phyloP scores from a whole-genome alignment of 1,140 invertebrate species.

The Araneus ventricosus region DNA sequence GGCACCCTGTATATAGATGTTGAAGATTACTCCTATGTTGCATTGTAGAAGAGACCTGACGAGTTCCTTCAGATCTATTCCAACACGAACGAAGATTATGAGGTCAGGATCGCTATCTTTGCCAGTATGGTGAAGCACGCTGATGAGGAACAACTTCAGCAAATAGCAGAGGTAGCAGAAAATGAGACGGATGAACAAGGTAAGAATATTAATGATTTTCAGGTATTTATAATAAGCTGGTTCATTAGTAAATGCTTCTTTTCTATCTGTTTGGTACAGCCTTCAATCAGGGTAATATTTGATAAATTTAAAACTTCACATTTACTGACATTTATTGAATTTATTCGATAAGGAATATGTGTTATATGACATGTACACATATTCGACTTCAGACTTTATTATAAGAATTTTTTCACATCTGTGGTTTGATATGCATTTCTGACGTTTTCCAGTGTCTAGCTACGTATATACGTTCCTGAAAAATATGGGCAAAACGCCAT shows the following conservation, averaged over 20 bases:
- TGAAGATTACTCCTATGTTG: not conserved
- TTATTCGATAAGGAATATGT: too few relatives aligned
- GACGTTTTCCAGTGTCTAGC: slow-evolving; percentile 47
- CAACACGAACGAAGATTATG: slow-evolving; percentile 9
- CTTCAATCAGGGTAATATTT: too few relatives aligned
- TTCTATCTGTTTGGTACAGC: too few relatives aligned
- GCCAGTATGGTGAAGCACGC: slow-evolving; percentile 20
- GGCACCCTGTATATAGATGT: too few relatives aligned
- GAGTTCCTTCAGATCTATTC: slow-evolving; percentile 29
- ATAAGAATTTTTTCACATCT: too few relatives aligned
- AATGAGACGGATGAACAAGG: slow-evolving; percentile 46
- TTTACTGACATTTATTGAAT: too few relatives aligned
- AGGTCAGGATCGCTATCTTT: slow-evolving; percentile 52
- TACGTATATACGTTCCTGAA: slow-evolving; percentile 24
- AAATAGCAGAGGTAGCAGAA: slow-evolving; percentile 6
- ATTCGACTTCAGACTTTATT: too few relatives aligned
- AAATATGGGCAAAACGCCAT: slow-evolving; percentile 43
- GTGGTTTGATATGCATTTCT: not conserved
- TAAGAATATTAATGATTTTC: not conserved
- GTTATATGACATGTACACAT: too few relatives aligned
- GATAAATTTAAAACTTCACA: too few relatives aligned
- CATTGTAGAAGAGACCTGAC: slow-evolving; percentile 32
- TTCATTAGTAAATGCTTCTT: too few relatives aligned
- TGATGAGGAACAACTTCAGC: slow-evolving; percentile 31
- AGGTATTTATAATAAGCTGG: too few relatives aligned